Evolutionary conservation across 2,113 vertebrate species (phyloP).

Genomic region (Hiodon tergisus): DNA sequence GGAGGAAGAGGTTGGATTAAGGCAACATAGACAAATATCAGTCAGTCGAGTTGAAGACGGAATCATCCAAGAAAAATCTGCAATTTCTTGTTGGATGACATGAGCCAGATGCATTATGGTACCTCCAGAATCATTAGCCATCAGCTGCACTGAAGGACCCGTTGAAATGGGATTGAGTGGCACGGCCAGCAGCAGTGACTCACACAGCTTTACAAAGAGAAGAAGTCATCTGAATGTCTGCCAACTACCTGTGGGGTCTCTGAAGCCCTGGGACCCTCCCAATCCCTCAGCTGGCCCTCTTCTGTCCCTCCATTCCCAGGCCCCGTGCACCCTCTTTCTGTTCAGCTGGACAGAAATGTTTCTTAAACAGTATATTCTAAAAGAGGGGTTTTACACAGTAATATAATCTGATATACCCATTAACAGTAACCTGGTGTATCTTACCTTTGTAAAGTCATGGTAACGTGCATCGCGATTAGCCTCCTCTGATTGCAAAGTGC

Average conservation of each 20-base stretch:
- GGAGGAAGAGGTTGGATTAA: neutral
- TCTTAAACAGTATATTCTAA: too few species aligned
- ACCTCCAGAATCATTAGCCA: too few species aligned
- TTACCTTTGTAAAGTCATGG: conserved; percentile 6
- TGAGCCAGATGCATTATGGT: too few species aligned
- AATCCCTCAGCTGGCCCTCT: neutral
- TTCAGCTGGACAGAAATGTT: conserved; percentile 17
- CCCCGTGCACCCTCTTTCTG: conserved; percentile 52
- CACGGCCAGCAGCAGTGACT: too few species aligned
- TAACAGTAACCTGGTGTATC: neutral
- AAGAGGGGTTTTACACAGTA: neutral
- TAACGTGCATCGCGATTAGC: neutral
- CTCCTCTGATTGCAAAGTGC: neutral
- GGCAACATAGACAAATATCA: too few species aligned
- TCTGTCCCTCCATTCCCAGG: conserved; percentile 7
- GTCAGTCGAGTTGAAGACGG: too few species aligned
- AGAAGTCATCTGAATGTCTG: neutral
- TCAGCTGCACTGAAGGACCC: too few species aligned
- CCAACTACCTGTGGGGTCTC: conserved; percentile 6
- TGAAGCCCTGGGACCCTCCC: conserved; percentile 21
- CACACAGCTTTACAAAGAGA: neutral
- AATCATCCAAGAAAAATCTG: too few species aligned
- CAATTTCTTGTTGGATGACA: too few species aligned
- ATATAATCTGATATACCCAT: neutral
- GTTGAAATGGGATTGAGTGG: too few species aligned